Conservation (phyloP, 2,888 invertebrate species). For the Ischnus inquisitorius region DNA sequence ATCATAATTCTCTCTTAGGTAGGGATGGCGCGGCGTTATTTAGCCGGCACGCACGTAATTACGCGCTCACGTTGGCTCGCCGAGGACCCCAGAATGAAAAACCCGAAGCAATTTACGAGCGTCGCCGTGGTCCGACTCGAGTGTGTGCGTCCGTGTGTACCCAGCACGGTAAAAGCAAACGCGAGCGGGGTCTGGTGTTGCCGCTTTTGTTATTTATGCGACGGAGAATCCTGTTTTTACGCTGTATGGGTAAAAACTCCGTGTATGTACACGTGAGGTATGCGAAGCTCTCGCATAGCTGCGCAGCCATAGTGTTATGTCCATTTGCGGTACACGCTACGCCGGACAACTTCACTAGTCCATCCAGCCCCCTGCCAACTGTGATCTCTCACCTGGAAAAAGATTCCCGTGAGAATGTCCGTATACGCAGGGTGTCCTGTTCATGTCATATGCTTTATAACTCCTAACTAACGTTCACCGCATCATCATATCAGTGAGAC, state of each 20-base stretch:
- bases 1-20: conserved; percentile 74
- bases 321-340: conserved; percentile 7
- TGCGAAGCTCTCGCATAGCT: not conserved
- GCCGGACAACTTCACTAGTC: conserved; percentile 18
- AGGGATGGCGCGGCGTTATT: conserved; percentile 66
- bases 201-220: conserved; percentile 59
- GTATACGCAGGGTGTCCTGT: not conserved
- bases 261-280: not conserved
- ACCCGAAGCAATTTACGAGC: conserved; percentile 70
- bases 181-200: conserved; percentile 35
- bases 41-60: conserved; percentile 73
- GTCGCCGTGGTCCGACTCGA: conserved; percentile 34
- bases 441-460: not conserved
- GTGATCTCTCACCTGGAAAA: conserved; percentile 12
- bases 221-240: conserved; percentile 38
- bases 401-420: conserved; percentile 6
- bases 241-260: conserved; percentile 5
- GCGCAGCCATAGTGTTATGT: not conserved
- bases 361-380: conserved; percentile 16
- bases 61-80: conserved; percentile 65
- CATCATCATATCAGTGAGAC: conserved; percentile 10
- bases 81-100: conserved; percentile 67
- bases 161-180: conserved; percentile 35
- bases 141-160: not conserved
- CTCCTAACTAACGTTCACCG: conserved; percentile 5